These are phyloP conservation scores for Ameiurus melas DNA, from an alignment of 2,113 vertebrate species.

Conservation along the genomic window DNA sequence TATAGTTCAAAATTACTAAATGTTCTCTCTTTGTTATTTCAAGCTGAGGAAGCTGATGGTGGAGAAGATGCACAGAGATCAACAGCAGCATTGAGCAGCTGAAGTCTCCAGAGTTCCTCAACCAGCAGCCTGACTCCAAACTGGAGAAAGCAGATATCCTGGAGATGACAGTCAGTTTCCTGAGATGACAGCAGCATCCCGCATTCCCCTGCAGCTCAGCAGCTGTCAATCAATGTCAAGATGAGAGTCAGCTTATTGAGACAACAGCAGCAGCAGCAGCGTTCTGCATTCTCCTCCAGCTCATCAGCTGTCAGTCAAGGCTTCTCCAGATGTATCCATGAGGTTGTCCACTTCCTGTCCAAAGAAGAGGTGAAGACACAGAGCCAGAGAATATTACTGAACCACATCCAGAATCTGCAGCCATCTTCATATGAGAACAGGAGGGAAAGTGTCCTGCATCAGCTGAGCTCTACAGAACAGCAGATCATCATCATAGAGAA, in stretches of 20 bases:
- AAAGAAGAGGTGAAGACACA: constrained; percentile 47
- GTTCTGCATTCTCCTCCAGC: not conserved
- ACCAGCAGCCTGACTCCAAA: constrained; percentile 68
- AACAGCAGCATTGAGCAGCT: constrained; percentile 62
- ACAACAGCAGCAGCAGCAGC: constrained; percentile 44
- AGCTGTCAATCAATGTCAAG: constrained; percentile 40
- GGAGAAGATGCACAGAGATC: constrained; percentile 51
- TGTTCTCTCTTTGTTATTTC: constrained; percentile 10
- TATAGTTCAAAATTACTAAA: not conserved
- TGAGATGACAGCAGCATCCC: constrained; percentile 42
- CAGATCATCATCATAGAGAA: constrained; percentile 55
- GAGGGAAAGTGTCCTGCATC: constrained; percentile 48
- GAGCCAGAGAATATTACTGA: constrained; percentile 55
- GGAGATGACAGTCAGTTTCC: constrained; percentile 53
- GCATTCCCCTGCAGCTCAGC: constrained; percentile 9
- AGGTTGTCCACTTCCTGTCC: constrained; percentile 65
- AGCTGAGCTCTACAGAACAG: constrained; percentile 40
- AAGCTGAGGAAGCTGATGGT: constrained; percentile 52
- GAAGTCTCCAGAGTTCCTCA: constrained; percentile 62
- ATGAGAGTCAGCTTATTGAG: no score
- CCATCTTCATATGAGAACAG: constrained; percentile 45
- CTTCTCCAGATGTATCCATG: constrained; percentile 59
- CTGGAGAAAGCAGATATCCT: constrained; percentile 60
- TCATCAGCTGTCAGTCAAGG: constrained; percentile 44
- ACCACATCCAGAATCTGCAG: constrained; percentile 55